A percentile compares a stretch with the other conserved stretches of the same genome.
Evolutionary conservation across 2,113 vertebrate species (phyloP).

Genomic region (Sitta europaea): DNA sequence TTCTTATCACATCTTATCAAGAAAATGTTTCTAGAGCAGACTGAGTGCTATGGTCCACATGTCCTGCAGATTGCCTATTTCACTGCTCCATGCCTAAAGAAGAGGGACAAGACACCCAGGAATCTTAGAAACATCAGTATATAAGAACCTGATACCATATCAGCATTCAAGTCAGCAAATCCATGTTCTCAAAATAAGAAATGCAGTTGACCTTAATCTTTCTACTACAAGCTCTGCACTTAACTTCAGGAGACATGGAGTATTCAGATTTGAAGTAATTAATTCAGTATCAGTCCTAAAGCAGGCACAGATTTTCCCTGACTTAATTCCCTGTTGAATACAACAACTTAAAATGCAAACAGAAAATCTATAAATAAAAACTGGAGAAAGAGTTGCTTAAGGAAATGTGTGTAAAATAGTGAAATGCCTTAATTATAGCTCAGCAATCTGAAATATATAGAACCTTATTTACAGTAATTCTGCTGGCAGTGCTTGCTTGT

Average conservation of each 20-base stretch:
- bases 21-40: neutral
- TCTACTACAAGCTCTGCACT: neutral
- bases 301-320: slow-evolving; percentile 41
- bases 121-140: neutral
- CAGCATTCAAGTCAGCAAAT: slow-evolving; percentile 12
- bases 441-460: slow-evolving; percentile 26
- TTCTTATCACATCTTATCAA: neutral
- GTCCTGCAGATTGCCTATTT: neutral
- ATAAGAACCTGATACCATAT: neutral
- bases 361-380: slow-evolving; percentile 63
- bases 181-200: neutral
- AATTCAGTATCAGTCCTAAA: slow-evolving; percentile 55
- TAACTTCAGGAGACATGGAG: slow-evolving; percentile 71
- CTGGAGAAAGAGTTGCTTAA: slow-evolving; percentile 30
- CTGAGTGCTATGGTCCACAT: neutral
- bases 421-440: slow-evolving; percentile 61
- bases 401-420: slow-evolving; percentile 51
- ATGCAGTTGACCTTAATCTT: slow-evolving; percentile 73
- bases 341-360: slow-evolving; percentile 58
- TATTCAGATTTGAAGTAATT: slow-evolving; percentile 77
- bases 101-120: neutral
- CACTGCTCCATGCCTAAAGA: neutral
- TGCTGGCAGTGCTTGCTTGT: slow-evolving; percentile 26
- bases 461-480: slow-evolving; percentile 53
- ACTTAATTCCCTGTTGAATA: slow-evolving; percentile 52